A percentile compares a stretch with the other conserved stretches of the same genome.
Evolutionary conservation across 2,797 vertebrate species (phyloP).

Genomic region (Fringilla coelebs): DNA sequence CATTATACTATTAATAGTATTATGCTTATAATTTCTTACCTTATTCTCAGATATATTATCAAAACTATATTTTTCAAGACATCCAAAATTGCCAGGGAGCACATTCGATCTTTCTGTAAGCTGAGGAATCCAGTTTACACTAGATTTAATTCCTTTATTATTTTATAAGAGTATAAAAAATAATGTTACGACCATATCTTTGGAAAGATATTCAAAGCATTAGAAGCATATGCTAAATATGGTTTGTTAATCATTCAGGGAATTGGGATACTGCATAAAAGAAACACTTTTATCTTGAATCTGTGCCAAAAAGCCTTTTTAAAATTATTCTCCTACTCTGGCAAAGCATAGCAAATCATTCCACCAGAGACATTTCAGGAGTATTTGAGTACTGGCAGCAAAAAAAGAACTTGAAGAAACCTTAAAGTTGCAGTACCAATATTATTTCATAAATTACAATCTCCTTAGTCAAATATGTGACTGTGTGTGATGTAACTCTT

Average conservation of each 20-base stretch:
- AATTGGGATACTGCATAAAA: conserved; percentile 27
- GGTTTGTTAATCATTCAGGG: conserved; percentile 61
- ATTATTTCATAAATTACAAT: background rate
- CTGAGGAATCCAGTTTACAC: background rate
- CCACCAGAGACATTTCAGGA: background rate
- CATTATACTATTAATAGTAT: background rate
- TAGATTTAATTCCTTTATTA: background rate
- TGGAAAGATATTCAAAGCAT: conserved; percentile 52
- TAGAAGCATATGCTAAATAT: conserved; percentile 63
- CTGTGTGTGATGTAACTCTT: background rate
- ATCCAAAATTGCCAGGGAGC: background rate
- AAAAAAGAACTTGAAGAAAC: background rate
- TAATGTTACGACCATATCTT: conserved; percentile 17
- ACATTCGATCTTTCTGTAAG: background rate
- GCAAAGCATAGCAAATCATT: conserved; percentile 27
- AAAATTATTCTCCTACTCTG: conserved; percentile 47
- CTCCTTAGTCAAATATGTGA: background rate
- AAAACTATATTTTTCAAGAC: background rate
- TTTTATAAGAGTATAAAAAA: conserved; percentile 17
- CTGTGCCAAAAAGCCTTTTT: conserved; percentile 50
- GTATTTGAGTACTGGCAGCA: background rate
- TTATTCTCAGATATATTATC: background rate
- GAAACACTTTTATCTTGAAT: conserved; percentile 33
- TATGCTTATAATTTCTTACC: background rate
- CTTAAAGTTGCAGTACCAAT: background rate